Percentiles rank a stretch among this genome's conserved stretches.
These are phyloP conservation scores for Hirtodrosophila alboralis DNA, from an alignment of 2,888 invertebrate species.

Conservation along the genomic window DNA sequence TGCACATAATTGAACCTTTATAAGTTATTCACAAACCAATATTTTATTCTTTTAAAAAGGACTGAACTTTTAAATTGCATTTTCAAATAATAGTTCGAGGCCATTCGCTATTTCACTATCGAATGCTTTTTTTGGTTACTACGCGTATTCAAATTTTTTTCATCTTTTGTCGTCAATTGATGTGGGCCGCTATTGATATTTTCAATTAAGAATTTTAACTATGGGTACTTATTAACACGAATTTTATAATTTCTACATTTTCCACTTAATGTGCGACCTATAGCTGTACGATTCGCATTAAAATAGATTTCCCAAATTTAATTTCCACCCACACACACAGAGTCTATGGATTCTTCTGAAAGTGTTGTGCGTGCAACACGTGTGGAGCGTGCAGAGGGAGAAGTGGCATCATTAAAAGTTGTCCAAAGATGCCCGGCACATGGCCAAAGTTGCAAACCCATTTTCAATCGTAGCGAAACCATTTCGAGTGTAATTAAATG, in stretches of 20 bases:
- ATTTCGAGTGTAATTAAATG: conserved; percentile 51
- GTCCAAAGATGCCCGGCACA: conserved; percentile 42
- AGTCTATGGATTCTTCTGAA: conserved; percentile 37
- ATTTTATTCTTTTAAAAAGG: too few relatives aligned
- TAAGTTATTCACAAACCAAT: too few relatives aligned
- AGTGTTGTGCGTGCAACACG: conserved; percentile 53
- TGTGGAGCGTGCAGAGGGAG: conserved; percentile 12
- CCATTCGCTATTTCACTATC: too few relatives aligned
- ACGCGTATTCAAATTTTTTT: too few relatives aligned
- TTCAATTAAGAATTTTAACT: too few relatives aligned
- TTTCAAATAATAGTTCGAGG: too few relatives aligned
- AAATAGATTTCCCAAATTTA: conserved; percentile 52
- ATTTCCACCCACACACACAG: conserved; percentile 33
- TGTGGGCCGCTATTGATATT: too few relatives aligned
- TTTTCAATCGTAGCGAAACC: conserved; percentile 23
- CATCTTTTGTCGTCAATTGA: too few relatives aligned
- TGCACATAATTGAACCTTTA: too few relatives aligned
- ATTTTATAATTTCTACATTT: conserved; percentile 17
- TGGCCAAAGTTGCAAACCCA: conserved; percentile 41
- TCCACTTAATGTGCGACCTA: conserved; percentile 51
- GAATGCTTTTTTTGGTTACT: too few relatives aligned
- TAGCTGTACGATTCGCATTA: conserved; percentile 41
- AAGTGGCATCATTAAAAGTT: conserved; percentile 30
- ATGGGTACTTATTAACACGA: background rate
- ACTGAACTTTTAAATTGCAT: too few relatives aligned